These are phyloP conservation scores for Oenanthe melanoleuca DNA, from an alignment of 2,113 vertebrate species.

Conservation along the genomic window DNA sequence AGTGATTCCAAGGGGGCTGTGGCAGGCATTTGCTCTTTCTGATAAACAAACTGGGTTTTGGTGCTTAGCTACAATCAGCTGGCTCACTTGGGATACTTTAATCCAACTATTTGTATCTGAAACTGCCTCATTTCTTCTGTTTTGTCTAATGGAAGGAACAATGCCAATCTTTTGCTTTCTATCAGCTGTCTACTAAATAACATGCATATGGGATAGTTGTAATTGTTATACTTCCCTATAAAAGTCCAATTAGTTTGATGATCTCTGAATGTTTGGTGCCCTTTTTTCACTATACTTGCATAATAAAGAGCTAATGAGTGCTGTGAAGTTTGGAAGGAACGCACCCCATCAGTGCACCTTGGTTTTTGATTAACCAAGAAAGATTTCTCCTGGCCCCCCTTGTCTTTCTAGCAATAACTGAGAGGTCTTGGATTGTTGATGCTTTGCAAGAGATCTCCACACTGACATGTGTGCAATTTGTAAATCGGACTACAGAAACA, in stretches of 20 bases:
- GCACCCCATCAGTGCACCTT: not conserved
- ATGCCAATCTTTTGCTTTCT: not conserved
- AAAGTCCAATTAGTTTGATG: not conserved
- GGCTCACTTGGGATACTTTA: not conserved
- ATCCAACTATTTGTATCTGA: not conserved
- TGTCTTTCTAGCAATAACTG: conserved; percentile 43
- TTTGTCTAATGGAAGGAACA: not conserved
- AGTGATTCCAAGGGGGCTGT: not conserved
- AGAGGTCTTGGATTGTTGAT: conserved; percentile 52
- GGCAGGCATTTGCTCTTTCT: not conserved
- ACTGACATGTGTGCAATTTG: conserved; percentile 83
- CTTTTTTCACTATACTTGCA: not conserved
- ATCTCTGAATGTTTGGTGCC: not conserved
- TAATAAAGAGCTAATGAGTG: not conserved
- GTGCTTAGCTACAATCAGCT: not conserved
- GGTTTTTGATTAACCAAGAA: not conserved
- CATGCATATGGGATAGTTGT: not conserved
- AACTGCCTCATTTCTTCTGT: not conserved
- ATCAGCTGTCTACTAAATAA: not conserved
- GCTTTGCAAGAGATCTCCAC: conserved; percentile 80
- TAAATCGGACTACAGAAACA: conserved; percentile 79
- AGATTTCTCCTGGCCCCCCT: not conserved
- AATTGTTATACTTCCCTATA: not conserved
- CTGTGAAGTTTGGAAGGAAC: not conserved
- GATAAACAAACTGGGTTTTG: not conserved